A percentile compares a stretch with the other conserved stretches of the same genome.
phyloP scores from a whole-genome alignment of 2,797 vertebrate species.

The Euthynnus affinis region DNA sequence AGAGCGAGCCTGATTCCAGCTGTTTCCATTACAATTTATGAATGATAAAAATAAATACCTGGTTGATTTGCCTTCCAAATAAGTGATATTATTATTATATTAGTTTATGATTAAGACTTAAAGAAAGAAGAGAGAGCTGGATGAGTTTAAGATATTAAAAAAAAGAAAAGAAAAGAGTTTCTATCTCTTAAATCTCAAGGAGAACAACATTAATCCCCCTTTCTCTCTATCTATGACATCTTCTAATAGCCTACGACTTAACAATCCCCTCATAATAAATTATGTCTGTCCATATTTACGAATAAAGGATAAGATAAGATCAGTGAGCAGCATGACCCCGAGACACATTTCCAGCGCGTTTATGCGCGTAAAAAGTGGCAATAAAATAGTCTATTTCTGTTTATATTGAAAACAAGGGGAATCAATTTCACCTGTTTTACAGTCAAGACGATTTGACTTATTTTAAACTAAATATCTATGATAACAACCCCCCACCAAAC shows the following conservation, averaged over 20 bases:
- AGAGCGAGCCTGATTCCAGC: neutral
- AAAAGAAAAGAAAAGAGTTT: neutral
- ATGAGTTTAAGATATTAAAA: too few relatives aligned
- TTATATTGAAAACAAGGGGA: neutral
- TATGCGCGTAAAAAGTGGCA: neutral
- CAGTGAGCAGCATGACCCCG: neutral
- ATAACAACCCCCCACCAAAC: neutral
- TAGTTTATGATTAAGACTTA: neutral
- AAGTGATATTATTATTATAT: neutral
- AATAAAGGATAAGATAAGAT: neutral
- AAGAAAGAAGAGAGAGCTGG: neutral
- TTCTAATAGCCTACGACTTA: neutral
- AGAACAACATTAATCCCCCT: neutral
- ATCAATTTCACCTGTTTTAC: neutral
- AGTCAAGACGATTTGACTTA: neutral
- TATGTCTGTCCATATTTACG: neutral
- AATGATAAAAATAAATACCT: neutral
- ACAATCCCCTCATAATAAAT: neutral
- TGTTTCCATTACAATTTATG: neutral
- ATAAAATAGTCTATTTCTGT: neutral
- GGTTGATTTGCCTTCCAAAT: neutral
- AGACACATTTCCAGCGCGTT: neutral
- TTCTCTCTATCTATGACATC: neutral
- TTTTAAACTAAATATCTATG: slow-evolving; percentile 1
- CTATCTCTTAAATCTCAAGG: neutral